Evolutionary conservation across 1,140 invertebrate species (phyloP), one percentile per base, ranked within the genome.

Genomic region (Euwallacea similis): DNA sequence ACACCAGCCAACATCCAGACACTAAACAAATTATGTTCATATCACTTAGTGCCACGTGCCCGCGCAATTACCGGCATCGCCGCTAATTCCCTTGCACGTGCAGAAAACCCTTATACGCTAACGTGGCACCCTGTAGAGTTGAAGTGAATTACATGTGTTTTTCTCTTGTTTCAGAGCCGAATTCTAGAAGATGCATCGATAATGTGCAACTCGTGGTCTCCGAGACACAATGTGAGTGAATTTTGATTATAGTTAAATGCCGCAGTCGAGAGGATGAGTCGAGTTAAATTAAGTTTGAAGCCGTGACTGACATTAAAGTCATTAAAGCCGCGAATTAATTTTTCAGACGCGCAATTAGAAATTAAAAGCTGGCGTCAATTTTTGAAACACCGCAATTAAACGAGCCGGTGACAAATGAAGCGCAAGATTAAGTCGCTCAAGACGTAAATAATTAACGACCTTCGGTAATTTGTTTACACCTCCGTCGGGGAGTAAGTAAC

Each of bases 191-290:
- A 93, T 85, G 91, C 92, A 70, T 92, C 91, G 75, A 88, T 93
- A 79, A 91, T 93, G 90, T 93, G 91, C 86, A 93, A 93, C 85
- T 92, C 91, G 47, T 93, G 92, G 92, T 93, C 92, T 79, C 90
- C 91, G 73, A 87, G 91, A 81, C 91, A 93, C 82, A 93, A 93
- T 84, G 91, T 93, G 87, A 90, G 91, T 92, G 66, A 42, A 66
- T 69, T 71, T 73, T 63, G 8, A 13, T 63, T 41, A 63, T 33
- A 33, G 21, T 33, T 33, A 33, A 33, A 33, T 33, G 21, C 1
- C 21, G 21, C 21, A 33, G 21, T 33, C 21, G 21, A 33, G 21
- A 33, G 4, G 21, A 33, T 33, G 21, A 33, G 21, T 33, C 1
- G 1, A 33, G 21, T 33, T 33, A 33, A 33, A 33, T 33, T 33